phyloP scores from a whole-genome alignment of 1,140 invertebrate species.

The Chelonus insularis region DNA sequence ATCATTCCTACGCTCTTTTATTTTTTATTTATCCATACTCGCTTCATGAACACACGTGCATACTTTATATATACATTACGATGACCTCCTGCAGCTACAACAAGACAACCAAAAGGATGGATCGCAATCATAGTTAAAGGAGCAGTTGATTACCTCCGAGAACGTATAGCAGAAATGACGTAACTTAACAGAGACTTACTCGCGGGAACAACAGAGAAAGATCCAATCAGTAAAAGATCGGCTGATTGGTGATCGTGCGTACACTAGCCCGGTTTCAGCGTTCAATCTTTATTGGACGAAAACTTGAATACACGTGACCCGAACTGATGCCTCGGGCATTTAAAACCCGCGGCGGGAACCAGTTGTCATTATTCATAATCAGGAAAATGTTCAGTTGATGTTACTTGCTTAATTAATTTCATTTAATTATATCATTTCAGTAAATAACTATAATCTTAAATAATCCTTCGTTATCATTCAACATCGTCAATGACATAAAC shows the following conservation, averaged over 20 bases:
- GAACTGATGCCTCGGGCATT: background rate
- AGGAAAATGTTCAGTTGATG: background rate
- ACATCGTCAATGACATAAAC: no score
- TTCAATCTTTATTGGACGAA: background rate
- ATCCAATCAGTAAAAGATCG: background rate
- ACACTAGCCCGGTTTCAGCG: background rate
- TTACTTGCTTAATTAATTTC: no score
- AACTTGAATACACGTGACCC: slow-evolving; percentile 3
- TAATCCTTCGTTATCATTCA: no score
- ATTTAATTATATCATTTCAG: no score
- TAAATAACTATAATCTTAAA: no score
- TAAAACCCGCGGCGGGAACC: background rate
- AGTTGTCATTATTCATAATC: background rate
- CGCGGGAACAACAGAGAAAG: background rate
- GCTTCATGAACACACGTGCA: background rate
- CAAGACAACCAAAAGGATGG: slow-evolving; percentile 27
- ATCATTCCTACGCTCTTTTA: background rate
- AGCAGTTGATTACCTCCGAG: slow-evolving; percentile 12
- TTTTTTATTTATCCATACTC: background rate
- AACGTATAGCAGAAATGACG: background rate
- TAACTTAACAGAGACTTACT: background rate
- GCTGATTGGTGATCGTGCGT: background rate
- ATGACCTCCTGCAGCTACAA: slow-evolving; percentile 32
- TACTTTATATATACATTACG: no score
- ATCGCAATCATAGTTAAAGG: background rate